A percentile compares a stretch with the other conserved stretches of the same genome.
These are phyloP conservation scores for Pararge aegeria DNA, from an alignment of 1,140 invertebrate species.

Conservation along the genomic window DNA sequence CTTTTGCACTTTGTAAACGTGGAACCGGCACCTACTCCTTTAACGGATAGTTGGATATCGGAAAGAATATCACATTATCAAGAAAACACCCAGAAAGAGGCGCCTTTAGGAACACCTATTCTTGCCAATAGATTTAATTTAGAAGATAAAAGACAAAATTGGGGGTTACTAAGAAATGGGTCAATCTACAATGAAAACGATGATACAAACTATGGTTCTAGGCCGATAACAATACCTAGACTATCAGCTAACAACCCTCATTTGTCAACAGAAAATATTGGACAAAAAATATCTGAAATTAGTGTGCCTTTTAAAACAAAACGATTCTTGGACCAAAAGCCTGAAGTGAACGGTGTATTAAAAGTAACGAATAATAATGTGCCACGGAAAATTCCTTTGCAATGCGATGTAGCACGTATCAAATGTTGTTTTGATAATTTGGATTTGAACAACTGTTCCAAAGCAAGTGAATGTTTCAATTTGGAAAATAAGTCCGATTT, in stretches of 20 bases:
- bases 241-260: background rate
- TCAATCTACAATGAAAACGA: constrained; percentile 20
- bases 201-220: background rate
- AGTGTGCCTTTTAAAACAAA: background rate
- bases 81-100: background rate
- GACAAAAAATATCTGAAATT: background rate
- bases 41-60: background rate
- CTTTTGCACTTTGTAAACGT: background rate
- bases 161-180: constrained; percentile 38
- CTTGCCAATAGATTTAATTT: constrained; percentile 13
- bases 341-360: background rate
- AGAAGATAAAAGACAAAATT: constrained; percentile 50
- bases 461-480: background rate
- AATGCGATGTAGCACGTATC: background rate
- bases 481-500: background rate
- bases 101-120: background rate
- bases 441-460: background rate
- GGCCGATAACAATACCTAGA: background rate
- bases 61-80: too few relatives aligned
- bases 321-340: background rate
- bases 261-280: background rate
- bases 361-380: background rate
- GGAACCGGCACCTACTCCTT: background rate
- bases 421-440: background rate
- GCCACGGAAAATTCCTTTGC: background rate